phyloP scores from a whole-genome alignment of 2,888 invertebrate species.

The Agrochola lota region DNA sequence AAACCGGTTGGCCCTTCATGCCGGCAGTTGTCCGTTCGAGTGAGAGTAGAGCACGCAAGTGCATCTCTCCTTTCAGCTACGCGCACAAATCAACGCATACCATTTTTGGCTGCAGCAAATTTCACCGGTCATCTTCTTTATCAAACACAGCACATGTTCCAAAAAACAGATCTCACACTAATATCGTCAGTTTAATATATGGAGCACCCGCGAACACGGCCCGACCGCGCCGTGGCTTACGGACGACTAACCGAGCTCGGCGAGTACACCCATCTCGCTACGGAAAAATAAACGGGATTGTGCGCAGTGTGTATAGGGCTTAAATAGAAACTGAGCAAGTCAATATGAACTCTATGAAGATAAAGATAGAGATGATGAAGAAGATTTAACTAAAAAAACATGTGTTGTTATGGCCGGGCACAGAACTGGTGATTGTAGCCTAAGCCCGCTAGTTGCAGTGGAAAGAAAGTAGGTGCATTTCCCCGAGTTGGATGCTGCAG shows the following conservation, averaged over 20 bases:
- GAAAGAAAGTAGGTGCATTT: conserved; percentile 89
- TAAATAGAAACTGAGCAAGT: conserved; percentile 68
- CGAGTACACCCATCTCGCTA: conserved; percentile 72
- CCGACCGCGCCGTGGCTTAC: conserved; percentile 72
- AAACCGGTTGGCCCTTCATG: conserved; percentile 90
- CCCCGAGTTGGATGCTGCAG: conserved; percentile 83
- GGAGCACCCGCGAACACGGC: conserved; percentile 70
- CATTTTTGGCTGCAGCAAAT: conserved; percentile 82
- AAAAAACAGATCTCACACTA: conserved; percentile 72
- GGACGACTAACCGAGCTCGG: conserved; percentile 77
- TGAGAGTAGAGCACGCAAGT: conserved; percentile 81
- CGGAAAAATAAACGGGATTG: conserved; percentile 83
- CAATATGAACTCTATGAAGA: conserved; percentile 68
- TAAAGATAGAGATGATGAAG: conserved; percentile 62
- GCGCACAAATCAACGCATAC: conserved; percentile 82
- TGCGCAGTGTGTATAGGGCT: conserved; percentile 76
- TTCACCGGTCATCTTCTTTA: conserved; percentile 85
- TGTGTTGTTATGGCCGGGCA: conserved; percentile 70
- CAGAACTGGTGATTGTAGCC: conserved; percentile 70
- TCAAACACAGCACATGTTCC: conserved; percentile 84
- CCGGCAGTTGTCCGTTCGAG: conserved; percentile 79
- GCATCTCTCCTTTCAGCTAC: conserved; percentile 84
- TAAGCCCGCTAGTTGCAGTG: conserved; percentile 83
- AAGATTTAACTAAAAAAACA: conserved; percentile 59
- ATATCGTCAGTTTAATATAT: conserved; percentile 51